Evolutionary conservation across 2,888 invertebrate species (phyloP).

Genomic region (Athalia cordata): DNA sequence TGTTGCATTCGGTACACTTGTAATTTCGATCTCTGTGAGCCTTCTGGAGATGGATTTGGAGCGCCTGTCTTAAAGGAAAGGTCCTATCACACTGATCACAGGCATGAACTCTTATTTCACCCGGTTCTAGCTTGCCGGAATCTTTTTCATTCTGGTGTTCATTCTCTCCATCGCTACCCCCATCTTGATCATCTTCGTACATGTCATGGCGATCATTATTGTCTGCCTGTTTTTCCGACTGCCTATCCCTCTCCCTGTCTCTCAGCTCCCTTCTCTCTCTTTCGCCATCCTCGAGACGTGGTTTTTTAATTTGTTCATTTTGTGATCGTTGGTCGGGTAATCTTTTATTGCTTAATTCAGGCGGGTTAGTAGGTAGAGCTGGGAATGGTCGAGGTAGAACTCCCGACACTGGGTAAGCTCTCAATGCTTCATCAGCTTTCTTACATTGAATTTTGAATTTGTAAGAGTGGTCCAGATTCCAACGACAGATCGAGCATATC

Average conservation of each 20-base stretch:
- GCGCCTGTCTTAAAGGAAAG: conserved; percentile 82
- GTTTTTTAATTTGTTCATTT: conserved; percentile 61
- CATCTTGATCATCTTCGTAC: conserved; percentile 68
- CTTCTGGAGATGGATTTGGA: conserved; percentile 80
- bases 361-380: conserved; percentile 70
- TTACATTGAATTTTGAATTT: conserved; percentile 86
- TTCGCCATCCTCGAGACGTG: conserved; percentile 66
- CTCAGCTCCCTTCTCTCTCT: conserved; percentile 59
- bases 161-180: conserved; percentile 63
- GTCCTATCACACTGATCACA: conserved; percentile 83
- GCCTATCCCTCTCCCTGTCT: conserved; percentile 58
- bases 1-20: conserved; percentile 78
- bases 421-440: conserved; percentile 82
- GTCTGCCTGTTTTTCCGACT: conserved; percentile 59
- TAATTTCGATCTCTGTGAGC: conserved; percentile 80
- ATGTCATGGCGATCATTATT: conserved; percentile 63
- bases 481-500: conserved; percentile 82
- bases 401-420: conserved; percentile 82
- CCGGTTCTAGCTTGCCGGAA: conserved; percentile 70
- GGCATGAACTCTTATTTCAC: conserved; percentile 78
- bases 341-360: conserved; percentile 64
- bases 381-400: conserved; percentile 76
- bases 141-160: conserved; percentile 60
- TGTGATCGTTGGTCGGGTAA: conserved; percentile 60
- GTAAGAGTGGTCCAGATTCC: conserved; percentile 82